These are phyloP conservation scores for Ardeotis arabs DNA, from an alignment of 2,113 vertebrate genomes.

Conservation along the genomic window DNA sequence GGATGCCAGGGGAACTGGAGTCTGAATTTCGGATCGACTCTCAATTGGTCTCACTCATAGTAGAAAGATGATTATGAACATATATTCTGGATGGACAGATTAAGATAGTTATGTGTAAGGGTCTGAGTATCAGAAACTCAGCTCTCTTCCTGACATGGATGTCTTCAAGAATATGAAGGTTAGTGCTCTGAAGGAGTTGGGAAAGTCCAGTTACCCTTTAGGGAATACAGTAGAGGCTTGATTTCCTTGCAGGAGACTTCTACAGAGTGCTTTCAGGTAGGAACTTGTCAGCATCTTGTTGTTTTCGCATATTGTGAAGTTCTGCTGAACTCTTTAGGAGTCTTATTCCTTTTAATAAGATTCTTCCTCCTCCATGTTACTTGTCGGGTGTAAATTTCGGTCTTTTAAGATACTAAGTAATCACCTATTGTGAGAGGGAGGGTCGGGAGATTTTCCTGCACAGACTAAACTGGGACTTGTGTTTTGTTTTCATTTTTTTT, in stretches of 20 bases:
- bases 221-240: neutral
- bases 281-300: neutral
- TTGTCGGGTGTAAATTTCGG: neutral
- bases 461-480: neutral
- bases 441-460: neutral
- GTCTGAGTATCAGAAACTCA: neutral
- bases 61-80: neutral
- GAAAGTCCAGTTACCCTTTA: neutral
- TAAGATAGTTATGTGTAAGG: neutral
- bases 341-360: neutral
- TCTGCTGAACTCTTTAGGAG: neutral
- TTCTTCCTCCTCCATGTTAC: neutral
- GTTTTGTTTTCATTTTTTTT: neutral
- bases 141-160: neutral
- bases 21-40: neutral
- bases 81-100: neutral
- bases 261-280: neutral
- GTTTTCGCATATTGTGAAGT: neutral
- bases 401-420: neutral
- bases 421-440: neutral
- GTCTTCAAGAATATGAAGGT: neutral
- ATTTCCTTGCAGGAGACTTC: neutral
- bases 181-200: neutral
- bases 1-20: neutral
- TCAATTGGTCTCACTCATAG: neutral